Base-by-base conservation (phyloP, 2,888 invertebrate species). In the Agrochola litura region DNA sequence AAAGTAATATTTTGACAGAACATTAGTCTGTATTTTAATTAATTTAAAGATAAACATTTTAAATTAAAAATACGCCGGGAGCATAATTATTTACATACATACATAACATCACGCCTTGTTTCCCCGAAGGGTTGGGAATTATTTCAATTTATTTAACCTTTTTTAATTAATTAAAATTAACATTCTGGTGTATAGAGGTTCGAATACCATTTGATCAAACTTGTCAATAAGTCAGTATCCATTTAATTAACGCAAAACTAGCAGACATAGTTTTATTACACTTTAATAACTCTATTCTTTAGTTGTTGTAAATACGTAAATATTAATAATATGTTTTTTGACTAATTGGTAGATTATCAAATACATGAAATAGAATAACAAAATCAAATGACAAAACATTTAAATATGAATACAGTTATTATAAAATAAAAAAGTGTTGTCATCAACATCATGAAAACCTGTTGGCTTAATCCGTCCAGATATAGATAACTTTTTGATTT, bases 401-500 rank as follows among this genome's bases (percentile, higher is more conserved):
- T 67, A 43, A 71, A 61, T 65, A 72, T 76, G 46, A 81, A 81
- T 56, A 77, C 43, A 22, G 37, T 30, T 77, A 80, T 75, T 83
- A 65, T 76, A 66, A 72, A 76, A 6, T 30, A 41, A 37, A n/a
- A n/a, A 68, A 61, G 49, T 84, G 30, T 69, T 86, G 76, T 82
- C 76, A 69, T 56, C 67, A 22, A 77, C 37, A 37, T 60, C 41
- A 75, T 49, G 63, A 67, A 82, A 86, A 86, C 79, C 68, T 61
- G 84, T 82, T 84, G 16, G 14, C 9, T 67, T 46, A 85, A 77
- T 76, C 68, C 61, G 37, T 52, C 19, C 9, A 71, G 16, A 61
- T 65, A 52, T 77, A 75, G 67, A 73, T 65, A 68, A 58, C 58
- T 63, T 70, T 2, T 30, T 43, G 37, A 71, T 60, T 75, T 64